Evolutionary conservation across 2,888 invertebrate species (phyloP).

Genomic region (Caenorhabditis japonica): DNA sequence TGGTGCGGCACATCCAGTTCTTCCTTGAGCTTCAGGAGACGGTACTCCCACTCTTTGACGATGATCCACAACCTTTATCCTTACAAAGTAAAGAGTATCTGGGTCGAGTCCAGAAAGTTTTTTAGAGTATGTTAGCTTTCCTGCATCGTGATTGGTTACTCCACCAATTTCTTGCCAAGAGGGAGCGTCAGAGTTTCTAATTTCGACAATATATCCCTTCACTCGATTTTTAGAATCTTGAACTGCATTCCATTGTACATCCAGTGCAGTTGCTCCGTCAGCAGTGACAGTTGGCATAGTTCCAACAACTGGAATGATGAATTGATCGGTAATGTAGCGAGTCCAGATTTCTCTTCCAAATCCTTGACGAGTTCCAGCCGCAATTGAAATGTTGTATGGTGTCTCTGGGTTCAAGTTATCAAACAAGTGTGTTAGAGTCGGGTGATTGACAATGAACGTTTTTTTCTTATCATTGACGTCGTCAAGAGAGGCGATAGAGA

Average conservation of each 20-base stretch:
- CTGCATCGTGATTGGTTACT: slow-evolving; percentile 70
- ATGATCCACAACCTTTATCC: slow-evolving; percentile 77
- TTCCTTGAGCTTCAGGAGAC: slow-evolving; percentile 76
- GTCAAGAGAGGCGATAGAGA: slow-evolving; percentile 70
- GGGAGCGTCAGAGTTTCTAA: slow-evolving; percentile 69
- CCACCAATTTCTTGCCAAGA: slow-evolving; percentile 75
- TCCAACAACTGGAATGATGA: slow-evolving; percentile 73
- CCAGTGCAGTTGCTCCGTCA: slow-evolving; percentile 73
- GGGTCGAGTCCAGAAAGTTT: slow-evolving; percentile 78
- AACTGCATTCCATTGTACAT: slow-evolving; percentile 76
- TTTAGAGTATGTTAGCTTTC: slow-evolving; percentile 73
- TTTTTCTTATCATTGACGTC: slow-evolving; percentile 68
- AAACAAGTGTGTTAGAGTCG: slow-evolving; percentile 71
- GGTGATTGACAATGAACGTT: slow-evolving; percentile 71
- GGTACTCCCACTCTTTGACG: slow-evolving; percentile 69
- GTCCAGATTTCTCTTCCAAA: slow-evolving; percentile 76
- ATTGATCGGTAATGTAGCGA: slow-evolving; percentile 74
- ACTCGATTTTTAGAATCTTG: slow-evolving; percentile 73
- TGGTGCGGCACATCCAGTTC: slow-evolving; percentile 77
- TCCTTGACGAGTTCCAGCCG: slow-evolving; percentile 71
- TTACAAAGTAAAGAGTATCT: slow-evolving; percentile 78
- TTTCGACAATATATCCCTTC: slow-evolving; percentile 76
- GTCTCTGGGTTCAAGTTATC: slow-evolving; percentile 76
- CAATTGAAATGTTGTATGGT: slow-evolving; percentile 75
- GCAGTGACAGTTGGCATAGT: slow-evolving; percentile 69